Evolutionary conservation across 2,888 invertebrate genomes (phyloP).

Genomic region (Meteorus cinctellus): DNA sequence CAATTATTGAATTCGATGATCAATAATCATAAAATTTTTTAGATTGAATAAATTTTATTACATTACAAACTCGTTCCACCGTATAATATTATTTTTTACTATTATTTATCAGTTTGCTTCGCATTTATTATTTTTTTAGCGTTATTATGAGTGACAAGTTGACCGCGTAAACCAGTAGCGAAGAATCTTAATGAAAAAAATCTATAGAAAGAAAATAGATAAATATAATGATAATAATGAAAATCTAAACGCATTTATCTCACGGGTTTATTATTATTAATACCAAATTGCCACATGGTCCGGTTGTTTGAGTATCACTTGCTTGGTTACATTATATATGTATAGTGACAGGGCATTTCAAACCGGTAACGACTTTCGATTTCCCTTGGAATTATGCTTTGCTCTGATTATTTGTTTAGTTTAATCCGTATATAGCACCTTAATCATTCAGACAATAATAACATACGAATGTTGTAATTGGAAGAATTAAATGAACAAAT

Average conservation of each 20-base stretch:
- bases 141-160: background rate
- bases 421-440: background rate
- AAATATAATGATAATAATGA: background rate
- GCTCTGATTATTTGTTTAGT: constrained; percentile 1
- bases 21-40: background rate
- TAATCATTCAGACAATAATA: background rate
- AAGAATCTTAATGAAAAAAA: constrained; percentile 2
- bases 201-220: background rate
- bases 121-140: background rate
- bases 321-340: background rate
- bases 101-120: background rate
- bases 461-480: too few relatives aligned
- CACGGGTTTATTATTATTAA: constrained; percentile 10
- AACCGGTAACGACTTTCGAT: constrained; percentile 51
- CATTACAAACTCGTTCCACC: background rate
- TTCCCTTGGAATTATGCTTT: constrained; percentile 47
- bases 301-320: background rate
- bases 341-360: constrained; percentile 18
- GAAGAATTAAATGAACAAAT: too few relatives aligned
- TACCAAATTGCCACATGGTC: constrained; percentile 13
- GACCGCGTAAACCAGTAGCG: constrained; percentile 11
- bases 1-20: background rate
- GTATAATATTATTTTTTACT: background rate
- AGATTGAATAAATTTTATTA: background rate
- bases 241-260: background rate